Evolutionary conservation across 2,888 invertebrate species (phyloP).

Genomic region (Alentia gelatinosa): DNA sequence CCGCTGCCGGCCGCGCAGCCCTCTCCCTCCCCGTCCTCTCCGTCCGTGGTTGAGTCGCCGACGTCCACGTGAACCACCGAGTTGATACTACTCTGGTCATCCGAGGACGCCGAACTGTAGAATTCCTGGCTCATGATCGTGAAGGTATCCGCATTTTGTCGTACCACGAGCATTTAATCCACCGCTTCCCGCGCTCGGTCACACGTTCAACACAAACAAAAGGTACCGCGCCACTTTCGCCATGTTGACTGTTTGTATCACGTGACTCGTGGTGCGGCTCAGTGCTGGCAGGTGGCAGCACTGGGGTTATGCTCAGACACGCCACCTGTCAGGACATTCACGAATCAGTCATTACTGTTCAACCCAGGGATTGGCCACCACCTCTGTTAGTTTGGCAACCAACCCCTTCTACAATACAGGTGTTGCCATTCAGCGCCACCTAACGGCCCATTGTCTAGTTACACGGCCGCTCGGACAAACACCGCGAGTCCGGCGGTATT

Average conservation of each 20-base stretch:
- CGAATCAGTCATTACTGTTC: too few species aligned
- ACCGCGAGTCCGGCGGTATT: too few species aligned
- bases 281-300: neutral
- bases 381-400: too few species aligned
- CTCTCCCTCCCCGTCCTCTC: neutral
- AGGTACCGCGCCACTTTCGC: constrained; percentile 46
- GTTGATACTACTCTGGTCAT: constrained; percentile 61
- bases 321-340: too few species aligned
- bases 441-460: too few species aligned
- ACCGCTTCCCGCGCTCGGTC: neutral
- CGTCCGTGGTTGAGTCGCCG: constrained; percentile 1
- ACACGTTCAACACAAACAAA: constrained; percentile 16
- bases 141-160: constrained; percentile 47
- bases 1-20: neutral
- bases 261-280: neutral
- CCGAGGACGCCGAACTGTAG: constrained; percentile 60
- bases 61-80: constrained; percentile 58
- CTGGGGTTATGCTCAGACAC: too few species aligned
- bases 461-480: too few species aligned
- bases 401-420: too few species aligned
- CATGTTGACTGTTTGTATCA: constrained; percentile 50
- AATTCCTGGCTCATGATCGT: constrained; percentile 54
- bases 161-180: constrained; percentile 48
- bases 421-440: too few species aligned
- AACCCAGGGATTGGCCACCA: too few species aligned